These are phyloP conservation scores for Drosophila repletoides DNA, from an alignment of 1,140 invertebrate species.

Conservation along the genomic window DNA sequence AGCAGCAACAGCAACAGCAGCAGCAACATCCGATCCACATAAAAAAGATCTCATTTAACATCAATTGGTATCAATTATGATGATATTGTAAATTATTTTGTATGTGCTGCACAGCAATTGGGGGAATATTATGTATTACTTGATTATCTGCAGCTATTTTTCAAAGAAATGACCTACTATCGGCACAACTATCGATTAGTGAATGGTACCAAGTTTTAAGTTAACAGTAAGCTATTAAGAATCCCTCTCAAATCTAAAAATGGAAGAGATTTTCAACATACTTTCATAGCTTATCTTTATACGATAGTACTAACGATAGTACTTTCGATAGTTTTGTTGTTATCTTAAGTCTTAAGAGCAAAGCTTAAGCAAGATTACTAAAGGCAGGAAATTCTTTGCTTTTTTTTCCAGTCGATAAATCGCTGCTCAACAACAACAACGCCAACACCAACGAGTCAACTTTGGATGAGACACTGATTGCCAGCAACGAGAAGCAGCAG, in stretches of 20 bases:
- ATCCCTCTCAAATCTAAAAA: too few relatives aligned
- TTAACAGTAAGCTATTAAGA: too few relatives aligned
- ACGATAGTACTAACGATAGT: too few relatives aligned
- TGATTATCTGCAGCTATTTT: too few relatives aligned
- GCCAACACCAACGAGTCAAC: slow-evolving; percentile 46
- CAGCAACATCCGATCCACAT: slow-evolving; percentile 27
- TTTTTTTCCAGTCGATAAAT: slow-evolving; percentile 61
- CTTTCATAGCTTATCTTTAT: too few relatives aligned
- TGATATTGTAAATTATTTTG: slow-evolving; percentile 68
- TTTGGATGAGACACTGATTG: slow-evolving; percentile 51
- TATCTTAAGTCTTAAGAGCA: too few relatives aligned
- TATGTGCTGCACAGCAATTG: slow-evolving; percentile 42
- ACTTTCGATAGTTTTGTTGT: slow-evolving; percentile 12
- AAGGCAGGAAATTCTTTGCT: slow-evolving; percentile 23
- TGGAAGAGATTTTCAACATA: too few relatives aligned
- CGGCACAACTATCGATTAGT: too few relatives aligned
- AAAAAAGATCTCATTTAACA: slow-evolving; percentile 54
- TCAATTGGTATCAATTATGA: slow-evolving; percentile 76
- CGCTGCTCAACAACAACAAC: slow-evolving; percentile 50
- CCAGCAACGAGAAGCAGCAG: slow-evolving; percentile 37
- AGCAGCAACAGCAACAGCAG: too few relatives aligned
- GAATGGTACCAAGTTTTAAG: too few relatives aligned
- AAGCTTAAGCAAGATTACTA: background rate
- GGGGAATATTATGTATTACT: slow-evolving; percentile 16
- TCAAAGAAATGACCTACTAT: too few relatives aligned